Base-by-base conservation (phyloP, 2,797 vertebrate species). In the Urophycis tenuis region DNA sequence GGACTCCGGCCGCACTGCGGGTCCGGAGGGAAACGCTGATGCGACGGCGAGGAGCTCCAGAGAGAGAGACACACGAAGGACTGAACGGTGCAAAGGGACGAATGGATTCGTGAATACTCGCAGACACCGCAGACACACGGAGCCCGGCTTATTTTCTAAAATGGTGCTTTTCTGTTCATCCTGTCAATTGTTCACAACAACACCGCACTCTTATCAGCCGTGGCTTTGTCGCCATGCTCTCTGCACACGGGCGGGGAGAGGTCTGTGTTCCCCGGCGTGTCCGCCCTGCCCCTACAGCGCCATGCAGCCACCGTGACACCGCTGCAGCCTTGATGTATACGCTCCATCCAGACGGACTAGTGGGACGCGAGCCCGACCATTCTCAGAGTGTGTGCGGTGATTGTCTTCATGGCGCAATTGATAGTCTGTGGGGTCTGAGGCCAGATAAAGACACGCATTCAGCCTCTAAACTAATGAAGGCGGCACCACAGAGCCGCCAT, bases 341-440 rank as follows among this genome's bases (percentile, higher is more conserved):
- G 53, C 53, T 60, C n/a, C 81, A 82, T 80, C 85, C 80, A 76
- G 81, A 84, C 82, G 77, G 80, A 77, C 77, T 69, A 73, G 81
- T 75, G 74, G 84, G 86, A 89, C 83, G 83, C 86, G 80, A 81
- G 87, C 83, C 85, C 82, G 9, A 80, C 81, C 80, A 89, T 86
- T 89, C 87, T 89, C 87, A 84, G n/a, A 85, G 79, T 87, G 81
- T 88, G 88, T 84, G 84, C 85, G 81, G 81, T 81, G 82, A 89
- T 89, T 89, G 85, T 92, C 89, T 88, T 91, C 90, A 91, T 88
- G 87, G 83, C 84, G 83, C 78, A 89, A 91, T 88, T 89, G 89
- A 91, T 88, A 91, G 88, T 91, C 87, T 86, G 85, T 86, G 81
- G 82, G 83, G 87, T 87, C 82, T 86, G 81, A 82, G 86, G 88